Base-by-base conservation (phyloP, 1,140 invertebrate genomes). In the Dreissena rostriformis region DNA sequence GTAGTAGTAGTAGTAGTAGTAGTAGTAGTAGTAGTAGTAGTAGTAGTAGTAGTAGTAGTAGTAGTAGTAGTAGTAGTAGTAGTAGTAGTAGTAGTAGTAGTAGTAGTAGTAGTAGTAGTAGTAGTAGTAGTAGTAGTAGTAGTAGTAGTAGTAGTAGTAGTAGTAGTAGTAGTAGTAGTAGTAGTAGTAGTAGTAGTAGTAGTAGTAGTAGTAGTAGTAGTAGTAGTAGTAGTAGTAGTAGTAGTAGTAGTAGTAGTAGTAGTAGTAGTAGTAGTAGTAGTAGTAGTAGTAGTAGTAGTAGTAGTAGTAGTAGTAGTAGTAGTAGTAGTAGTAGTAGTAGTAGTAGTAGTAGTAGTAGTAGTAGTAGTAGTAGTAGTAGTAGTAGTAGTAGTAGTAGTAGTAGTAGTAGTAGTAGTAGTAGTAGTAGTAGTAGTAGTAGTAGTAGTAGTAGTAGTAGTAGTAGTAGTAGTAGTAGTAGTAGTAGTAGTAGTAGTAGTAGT, bases 371-470 rank as follows among this genome's bases (percentile, higher is more conserved):
- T 39, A 39, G 8, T 39, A 39, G 39, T 39, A 39, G 39, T 39
- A 53, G 75, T 72, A 39, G 57, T 72, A 53, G 74, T 84, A 84
- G 76, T 67, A 84, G 76, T 84, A 84, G 68, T 83, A 67, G 82
- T 82, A 63, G 65, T 84, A 75, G 82, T 80, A 68, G 82, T 83
- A 78, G 83, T 82, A 66, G 78, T 85, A 63, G 84, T 83, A 83
- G 78, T 83, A 70, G 84, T 75, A 67, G 66, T 83, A 70, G 78
- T 83, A 68, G 78, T 74, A 74, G 4, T 15, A 70, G 67, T 70
- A 24, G 28, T 6, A 70, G 67, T 70, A 77, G 74, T 5, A 63
- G 61, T 63, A 5, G 61, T 63, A n/a, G 24, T 5, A 63, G 61
- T 2, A 63, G 24, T 63, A 63, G 61, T 63, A 63, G 61, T 63